Evolutionary conservation across 2,888 invertebrate species (phyloP), one percentile per base, ranked within the genome.

Genomic region (Lypha dubia): DNA sequence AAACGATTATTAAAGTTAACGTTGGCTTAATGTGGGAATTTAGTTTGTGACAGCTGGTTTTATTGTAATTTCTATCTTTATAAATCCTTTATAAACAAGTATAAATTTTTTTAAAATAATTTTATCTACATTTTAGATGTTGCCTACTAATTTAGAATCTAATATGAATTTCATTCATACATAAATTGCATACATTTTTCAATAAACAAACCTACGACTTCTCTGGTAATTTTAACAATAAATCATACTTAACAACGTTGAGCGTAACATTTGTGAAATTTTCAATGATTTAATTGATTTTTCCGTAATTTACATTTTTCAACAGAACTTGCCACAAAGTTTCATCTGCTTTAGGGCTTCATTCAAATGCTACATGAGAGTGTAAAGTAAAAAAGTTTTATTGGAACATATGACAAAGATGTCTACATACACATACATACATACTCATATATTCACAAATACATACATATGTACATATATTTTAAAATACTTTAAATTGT

Each of bases 401-500:
- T 32, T 56, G 0, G 0, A 15, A 3, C 20, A 38, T 38, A 22
- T 3, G n/a, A 32, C 56, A 32, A 56, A 28, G 3, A 20, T 32
- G 9, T 4, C 1, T 56, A 24, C 53, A 24, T 53, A 32, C 17
- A 56, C 6, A 28, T 56, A 1, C 32, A 4, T 53, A 56, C 32
- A 32, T 32, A 28, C 24, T 28, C 15, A 24, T 13, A 24, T 53
- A 22, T n/a, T 4, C 3, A 11, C 9, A 38, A n/a, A 9, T 56
- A n/a, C 32, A n/a, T 35, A 17, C 3, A 20, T 60, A 5, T 58
- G 58, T 56, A n/a, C 11, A 32, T 20, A 62, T n/a, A 11, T 58
- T 46, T n/a, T n/a, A 51, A 67, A 24, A 5, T 20, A 38, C 6
- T 28, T 53, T 51, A 38, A 67, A 58, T 35, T 76, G 13, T 20